These are phyloP conservation scores for Clarias magur DNA, from an alignment of 2,113 vertebrate species.

Conservation along the genomic window DNA sequence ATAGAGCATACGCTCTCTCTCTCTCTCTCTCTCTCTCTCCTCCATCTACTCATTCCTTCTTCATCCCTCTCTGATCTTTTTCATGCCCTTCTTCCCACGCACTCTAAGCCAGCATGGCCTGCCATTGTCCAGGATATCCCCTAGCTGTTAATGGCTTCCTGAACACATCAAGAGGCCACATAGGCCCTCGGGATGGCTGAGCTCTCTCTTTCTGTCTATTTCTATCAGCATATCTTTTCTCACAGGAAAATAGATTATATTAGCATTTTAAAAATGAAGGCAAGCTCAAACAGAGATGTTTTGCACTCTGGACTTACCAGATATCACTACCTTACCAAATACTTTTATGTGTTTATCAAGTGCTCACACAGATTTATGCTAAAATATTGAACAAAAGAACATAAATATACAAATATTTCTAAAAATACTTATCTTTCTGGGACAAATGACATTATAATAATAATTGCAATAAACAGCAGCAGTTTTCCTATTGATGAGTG, in stretches of 20 bases:
- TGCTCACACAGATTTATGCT: neutral
- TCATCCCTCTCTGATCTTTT: slow-evolving; percentile 5
- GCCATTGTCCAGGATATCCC: slow-evolving; percentile 78
- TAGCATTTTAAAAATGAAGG: neutral
- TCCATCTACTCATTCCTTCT: neutral
- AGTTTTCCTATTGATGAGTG: neutral
- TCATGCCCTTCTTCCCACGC: slow-evolving; percentile 62
- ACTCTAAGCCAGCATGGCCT: slow-evolving; percentile 60
- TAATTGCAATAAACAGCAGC: too few relatives aligned
- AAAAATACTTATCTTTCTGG: neutral
- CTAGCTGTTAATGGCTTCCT: slow-evolving; percentile 82
- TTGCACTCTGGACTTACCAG: neutral
- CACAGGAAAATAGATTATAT: neutral
- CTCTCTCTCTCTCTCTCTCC: slow-evolving; percentile 17
- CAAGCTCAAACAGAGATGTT: neutral
- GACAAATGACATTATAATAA: neutral
- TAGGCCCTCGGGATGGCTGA: slow-evolving; percentile 37
- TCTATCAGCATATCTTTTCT: neutral
- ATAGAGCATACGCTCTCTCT: slow-evolving; percentile 52
- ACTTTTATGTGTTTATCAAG: neutral
- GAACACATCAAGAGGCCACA: slow-evolving; percentile 70
- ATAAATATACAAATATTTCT: slow-evolving; percentile 53
- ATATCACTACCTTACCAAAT: neutral
- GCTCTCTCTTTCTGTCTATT: neutral
- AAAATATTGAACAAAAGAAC: slow-evolving; percentile 38